Percentiles rank a stretch among this genome's conserved stretches.
These are phyloP conservation scores for Elachura formosa DNA, from an alignment of 2,113 vertebrate genomes.

Conservation along the genomic window DNA sequence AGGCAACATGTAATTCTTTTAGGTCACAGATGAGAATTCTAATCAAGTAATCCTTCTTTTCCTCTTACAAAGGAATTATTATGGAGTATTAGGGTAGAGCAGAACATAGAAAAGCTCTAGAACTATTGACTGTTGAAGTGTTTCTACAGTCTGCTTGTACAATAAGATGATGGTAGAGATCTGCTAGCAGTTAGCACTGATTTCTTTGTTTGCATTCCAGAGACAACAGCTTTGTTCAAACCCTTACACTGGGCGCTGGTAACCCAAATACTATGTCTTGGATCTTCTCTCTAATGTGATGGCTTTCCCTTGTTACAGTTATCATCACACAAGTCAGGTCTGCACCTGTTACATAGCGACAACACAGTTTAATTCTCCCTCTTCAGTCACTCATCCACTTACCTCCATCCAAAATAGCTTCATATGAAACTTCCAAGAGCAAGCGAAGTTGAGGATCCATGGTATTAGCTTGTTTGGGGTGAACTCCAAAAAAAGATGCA, in stretches of 20 bases:
- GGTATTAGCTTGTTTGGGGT: slow-evolving; percentile 93
- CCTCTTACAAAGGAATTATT: background rate
- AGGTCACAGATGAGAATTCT: background rate
- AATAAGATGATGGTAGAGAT: background rate
- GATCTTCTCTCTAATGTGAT: background rate
- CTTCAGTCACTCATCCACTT: background rate
- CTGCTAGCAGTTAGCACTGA: background rate
- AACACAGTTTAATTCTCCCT: background rate
- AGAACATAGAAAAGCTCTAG: background rate
- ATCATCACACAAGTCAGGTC: background rate
- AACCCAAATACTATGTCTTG: background rate
- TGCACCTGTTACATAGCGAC: background rate
- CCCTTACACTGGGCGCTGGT: background rate
- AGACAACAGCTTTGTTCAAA: background rate
- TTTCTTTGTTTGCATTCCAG: background rate
- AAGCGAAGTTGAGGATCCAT: slow-evolving; percentile 97
- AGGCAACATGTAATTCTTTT: background rate
- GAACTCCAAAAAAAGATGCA: slow-evolving; percentile 88
- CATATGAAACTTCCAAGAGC: slow-evolving; percentile 88
- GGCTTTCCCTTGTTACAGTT: background rate
- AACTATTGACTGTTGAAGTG: background rate
- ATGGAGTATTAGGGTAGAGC: background rate
- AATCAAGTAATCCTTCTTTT: background rate
- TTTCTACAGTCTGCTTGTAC: background rate
- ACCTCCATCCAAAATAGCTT: slow-evolving; percentile 95